Conservation (phyloP, 1,140 invertebrate species). For the Drosophila lowei region DNA sequence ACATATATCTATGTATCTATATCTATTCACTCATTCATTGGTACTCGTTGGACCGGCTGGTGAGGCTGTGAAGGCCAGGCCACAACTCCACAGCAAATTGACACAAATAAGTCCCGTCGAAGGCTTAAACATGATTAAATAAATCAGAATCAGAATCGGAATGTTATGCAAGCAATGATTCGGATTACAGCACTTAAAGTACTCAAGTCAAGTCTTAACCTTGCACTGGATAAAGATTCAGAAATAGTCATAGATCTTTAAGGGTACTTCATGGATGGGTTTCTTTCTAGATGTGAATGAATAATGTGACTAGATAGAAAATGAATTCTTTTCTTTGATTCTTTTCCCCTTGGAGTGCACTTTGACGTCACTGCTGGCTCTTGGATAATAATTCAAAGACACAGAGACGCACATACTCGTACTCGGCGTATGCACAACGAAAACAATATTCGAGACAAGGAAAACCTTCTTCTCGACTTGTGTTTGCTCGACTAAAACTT, state of each 20-base stretch:
- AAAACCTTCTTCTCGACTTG: constrained; percentile 10
- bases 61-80: constrained; percentile 21
- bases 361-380: constrained; percentile 27
- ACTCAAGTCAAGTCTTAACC: constrained; percentile 9
- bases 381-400: constrained; percentile 22
- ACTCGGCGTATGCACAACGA: neutral
- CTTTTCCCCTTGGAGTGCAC: constrained; percentile 10
- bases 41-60: constrained; percentile 28
- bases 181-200: constrained; percentile 10
- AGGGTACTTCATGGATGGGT: too few relatives aligned
- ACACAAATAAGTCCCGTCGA: constrained; percentile 29
- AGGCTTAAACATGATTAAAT: neutral
- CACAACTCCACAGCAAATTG: constrained; percentile 2
- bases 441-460: neutral
- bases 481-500: constrained; percentile 45
- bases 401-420: neutral
- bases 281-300: too few relatives aligned
- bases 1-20: constrained; percentile 18
- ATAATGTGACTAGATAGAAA: neutral
- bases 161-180: constrained; percentile 6
- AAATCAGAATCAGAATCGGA: constrained; percentile 10
- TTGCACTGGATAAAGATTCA: constrained; percentile 5
- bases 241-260: too few relatives aligned
- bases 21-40: constrained; percentile 7
- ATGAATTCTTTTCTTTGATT: too few relatives aligned